Evolutionary conservation across 2,888 invertebrate genomes (phyloP).

Genomic region (Mythimna pallens): DNA sequence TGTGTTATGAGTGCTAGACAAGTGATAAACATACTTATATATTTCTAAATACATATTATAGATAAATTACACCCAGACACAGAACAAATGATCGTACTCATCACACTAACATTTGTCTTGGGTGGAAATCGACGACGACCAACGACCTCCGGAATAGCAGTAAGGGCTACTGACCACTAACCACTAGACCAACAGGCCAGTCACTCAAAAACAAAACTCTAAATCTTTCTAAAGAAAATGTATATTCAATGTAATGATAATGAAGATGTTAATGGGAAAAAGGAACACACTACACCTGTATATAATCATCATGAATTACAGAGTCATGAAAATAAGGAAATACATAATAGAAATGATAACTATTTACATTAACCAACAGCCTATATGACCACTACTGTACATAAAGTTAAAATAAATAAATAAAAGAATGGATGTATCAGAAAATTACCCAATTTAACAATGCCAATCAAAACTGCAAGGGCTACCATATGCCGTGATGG

Average conservation of each 20-base stretch:
- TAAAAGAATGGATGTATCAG: neutral
- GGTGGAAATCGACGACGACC: too few relatives aligned
- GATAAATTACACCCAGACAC: too few relatives aligned
- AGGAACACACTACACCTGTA: neutral
- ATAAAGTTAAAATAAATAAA: neutral
- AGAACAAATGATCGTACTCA: too few relatives aligned
- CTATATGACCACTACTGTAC: too few relatives aligned
- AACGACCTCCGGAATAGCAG: too few relatives aligned
- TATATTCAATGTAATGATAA: neutral
- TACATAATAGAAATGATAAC: neutral
- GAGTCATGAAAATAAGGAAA: neutral
- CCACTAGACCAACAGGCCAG: too few relatives aligned
- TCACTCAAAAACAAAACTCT: too few relatives aligned
- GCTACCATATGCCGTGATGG: neutral
- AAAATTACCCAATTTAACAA: neutral
- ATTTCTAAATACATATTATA: too few relatives aligned
- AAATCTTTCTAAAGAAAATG: conserved; percentile 1
- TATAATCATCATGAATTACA: neutral
- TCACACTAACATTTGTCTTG: too few relatives aligned
- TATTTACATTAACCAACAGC: neutral
- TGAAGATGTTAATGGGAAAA: neutral
- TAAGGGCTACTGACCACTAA: too few relatives aligned
- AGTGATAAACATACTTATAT: too few relatives aligned
- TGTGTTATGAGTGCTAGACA: too few relatives aligned
- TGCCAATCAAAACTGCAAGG: neutral